Evolutionary conservation across 2,888 invertebrate species (phyloP), one percentile per base, ranked within the genome.

Genomic region (Drosophila anceps): DNA sequence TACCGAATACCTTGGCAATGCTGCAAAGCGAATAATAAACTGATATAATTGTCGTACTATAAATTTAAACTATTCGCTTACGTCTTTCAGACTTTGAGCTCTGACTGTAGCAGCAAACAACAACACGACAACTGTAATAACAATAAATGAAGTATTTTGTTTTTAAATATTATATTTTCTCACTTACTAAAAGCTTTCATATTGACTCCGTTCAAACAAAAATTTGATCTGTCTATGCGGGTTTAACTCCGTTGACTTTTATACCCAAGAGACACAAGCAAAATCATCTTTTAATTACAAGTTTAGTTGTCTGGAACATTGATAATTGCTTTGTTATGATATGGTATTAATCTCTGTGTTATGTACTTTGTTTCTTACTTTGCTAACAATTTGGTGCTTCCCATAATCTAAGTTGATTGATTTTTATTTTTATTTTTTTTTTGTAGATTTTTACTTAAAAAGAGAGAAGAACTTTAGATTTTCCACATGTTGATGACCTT

Each of bases 151-250:
- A 20, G 41, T 54, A 13, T 8, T 27, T 8, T 20, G 12, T n/a
- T 18, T 18, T 9, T 15, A 9, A 18, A 12, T 44, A 24, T 43
- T 5, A 43, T 10, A 48, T 29, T 48, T 29, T 2, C 2, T 1
- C 29, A 48, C 66, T 67, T 64, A 67, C 67, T n/a, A 3, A 39
- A 33, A 15, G n/a, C 9, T 39, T 54, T 67, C 65, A 65, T 67
- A 39, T 29, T 48, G 54, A n/a, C n/a, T 54, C 4, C 33, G n/a
- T 20, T 12, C 20, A 20, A 18, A 50, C 18, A 10, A 41, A 29
- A 29, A 27, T 27, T 39, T 12, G 7, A 4, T 41, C 31, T 67
- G 65, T 2, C 39, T 48, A 18, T 27, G 31, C 10, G 10, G 39
- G 18, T 33, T 27, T 0, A 27, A 8, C 9, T 18, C 3, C n/a